Conservation (phyloP, 2,113 vertebrate species). For the Spea bombifrons region DNA sequence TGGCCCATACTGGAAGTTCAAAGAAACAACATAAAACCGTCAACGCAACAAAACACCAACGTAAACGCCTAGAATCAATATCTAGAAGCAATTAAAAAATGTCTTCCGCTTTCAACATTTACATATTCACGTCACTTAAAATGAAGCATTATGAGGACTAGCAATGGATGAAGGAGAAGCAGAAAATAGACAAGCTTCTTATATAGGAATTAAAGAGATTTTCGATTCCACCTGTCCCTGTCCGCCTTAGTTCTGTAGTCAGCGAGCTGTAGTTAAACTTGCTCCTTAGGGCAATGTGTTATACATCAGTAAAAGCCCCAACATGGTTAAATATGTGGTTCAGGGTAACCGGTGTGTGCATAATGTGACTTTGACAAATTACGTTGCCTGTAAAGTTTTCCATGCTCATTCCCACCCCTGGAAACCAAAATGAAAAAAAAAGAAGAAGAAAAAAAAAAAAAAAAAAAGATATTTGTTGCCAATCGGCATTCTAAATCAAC, state of each 20-base stretch:
- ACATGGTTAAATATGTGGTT: background rate
- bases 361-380: conserved; percentile 44
- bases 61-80: no score
- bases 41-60: no score
- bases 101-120: no score
- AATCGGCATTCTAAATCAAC: conserved; percentile 30
- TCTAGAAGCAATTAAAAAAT: no score
- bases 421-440: conserved; percentile 1
- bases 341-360: background rate
- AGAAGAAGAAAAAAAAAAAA: conserved; percentile 7
- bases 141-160: no score
- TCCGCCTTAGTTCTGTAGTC: background rate
- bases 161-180: no score
- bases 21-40: no score
- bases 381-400: background rate
- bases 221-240: background rate
- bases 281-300: conserved; percentile 2
- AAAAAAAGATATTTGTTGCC: conserved; percentile 7
- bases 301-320: background rate
- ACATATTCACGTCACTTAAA: no score
- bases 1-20: no score
- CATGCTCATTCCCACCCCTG: conserved; percentile 16
- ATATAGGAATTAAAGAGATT: no score
- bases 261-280: background rate
- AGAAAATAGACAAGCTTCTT: no score